Base-by-base conservation (phyloP, 2,888 invertebrate genomes). In the Cantharis lateralis region DNA sequence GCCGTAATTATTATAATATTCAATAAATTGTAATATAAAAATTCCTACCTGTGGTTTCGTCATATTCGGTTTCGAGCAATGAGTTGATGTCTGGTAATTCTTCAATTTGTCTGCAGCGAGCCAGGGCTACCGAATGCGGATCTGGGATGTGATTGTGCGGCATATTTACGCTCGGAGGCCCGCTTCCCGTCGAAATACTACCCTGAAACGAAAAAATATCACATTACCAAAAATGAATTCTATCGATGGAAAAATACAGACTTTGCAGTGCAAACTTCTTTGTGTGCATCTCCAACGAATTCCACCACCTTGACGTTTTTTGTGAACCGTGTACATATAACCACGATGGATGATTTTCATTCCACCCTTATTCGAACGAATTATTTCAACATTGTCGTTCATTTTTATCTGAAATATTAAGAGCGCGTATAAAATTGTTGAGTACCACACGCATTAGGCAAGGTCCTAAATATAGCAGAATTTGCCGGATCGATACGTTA, bases 321-420 rank as follows among this genome's bases (percentile, higher is more conserved):
- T 89, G 78, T 89, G 89, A 70, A 89, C 85, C 0, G 89, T 89
- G 81, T 90, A 90, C 88, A 89, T 89, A 72, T 87, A 89, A 7
- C 89, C 88, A 10, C 84, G 84, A 79, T 89, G 87, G 72, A 90
- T 89, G 15, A 90, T 83, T 83, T 89, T 89, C 72, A 88, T 86
- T 0, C 89, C 89, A 0, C 89, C 89, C 82, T 89, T 90, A 81
- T 89, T 89, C 15, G 89, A 89, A 10, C 87, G 79, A 0, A 89
- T 87, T 48, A 89, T 82, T 85, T 88, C 83, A 4, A 83, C 79
- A 18, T 77, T 78, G 70, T 82, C 80, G 62, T 81, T 78, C 80
- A 81, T 69, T 48, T 32, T 63, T 61, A 15, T 18, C 63, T 68
- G 18, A 61, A 75, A 71, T 10, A 48, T 15, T 24, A 66, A 26